A percentile compares a stretch with the other conserved stretches of the same genome.
Conservation (phyloP, 2,797 vertebrate genomes). For the Onychomys arenicola region DNA sequence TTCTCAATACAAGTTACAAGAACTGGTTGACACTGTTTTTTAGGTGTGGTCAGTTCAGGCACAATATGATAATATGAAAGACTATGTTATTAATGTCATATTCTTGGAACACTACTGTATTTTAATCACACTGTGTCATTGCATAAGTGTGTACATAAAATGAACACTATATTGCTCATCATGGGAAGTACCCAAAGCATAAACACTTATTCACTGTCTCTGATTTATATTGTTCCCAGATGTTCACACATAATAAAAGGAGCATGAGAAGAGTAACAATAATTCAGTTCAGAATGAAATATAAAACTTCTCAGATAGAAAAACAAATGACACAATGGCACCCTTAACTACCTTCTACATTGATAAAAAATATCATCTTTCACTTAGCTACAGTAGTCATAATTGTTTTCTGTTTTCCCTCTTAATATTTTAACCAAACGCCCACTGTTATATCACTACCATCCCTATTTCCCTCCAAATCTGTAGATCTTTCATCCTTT, state of each 20-base stretch:
- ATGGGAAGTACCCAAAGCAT: conserved; percentile 50
- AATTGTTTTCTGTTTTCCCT: not conserved
- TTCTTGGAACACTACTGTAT: conserved; percentile 50
- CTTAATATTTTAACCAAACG: conserved; percentile 20
- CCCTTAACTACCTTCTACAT: conserved; percentile 1
- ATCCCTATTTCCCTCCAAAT: too few relatives aligned
- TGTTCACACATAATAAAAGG: conserved; percentile 51
- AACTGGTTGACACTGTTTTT: not conserved
- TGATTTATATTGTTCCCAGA: conserved; percentile 65
- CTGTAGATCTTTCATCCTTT: not conserved
- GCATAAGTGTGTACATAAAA: conserved; percentile 59
- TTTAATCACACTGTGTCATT: conserved; percentile 68
- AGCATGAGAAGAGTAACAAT: not conserved
- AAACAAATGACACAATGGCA: conserved; percentile 31
- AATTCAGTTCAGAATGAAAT: conserved; percentile 37
- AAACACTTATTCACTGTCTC: conserved; percentile 57
- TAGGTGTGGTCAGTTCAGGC: conserved; percentile 18
- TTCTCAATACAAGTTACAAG: not conserved
- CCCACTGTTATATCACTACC: not conserved
- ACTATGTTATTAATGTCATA: conserved; percentile 35
- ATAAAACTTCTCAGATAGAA: conserved; percentile 36
- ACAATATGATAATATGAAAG: conserved; percentile 55
- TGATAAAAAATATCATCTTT: conserved; percentile 36
- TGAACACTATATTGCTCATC: conserved; percentile 68
- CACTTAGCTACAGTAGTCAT: not conserved